These are phyloP conservation scores for Nematolebias whitei DNA, from an alignment of 2,113 vertebrate genomes.

Conservation along the genomic window DNA sequence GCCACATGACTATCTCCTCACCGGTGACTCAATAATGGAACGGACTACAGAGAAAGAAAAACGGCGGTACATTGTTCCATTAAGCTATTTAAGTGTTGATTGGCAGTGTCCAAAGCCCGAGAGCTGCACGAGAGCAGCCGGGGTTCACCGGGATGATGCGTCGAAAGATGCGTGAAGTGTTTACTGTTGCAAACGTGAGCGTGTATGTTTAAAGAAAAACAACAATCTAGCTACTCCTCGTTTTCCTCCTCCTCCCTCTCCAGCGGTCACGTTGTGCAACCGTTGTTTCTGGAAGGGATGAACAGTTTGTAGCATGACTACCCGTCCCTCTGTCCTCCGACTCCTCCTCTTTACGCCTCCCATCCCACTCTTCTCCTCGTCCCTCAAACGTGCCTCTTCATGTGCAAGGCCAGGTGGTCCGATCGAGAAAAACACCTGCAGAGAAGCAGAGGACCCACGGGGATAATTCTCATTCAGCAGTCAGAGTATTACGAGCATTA, in stretches of 20 bases:
- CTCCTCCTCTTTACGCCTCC: slow-evolving; percentile 27
- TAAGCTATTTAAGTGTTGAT: slow-evolving; percentile 58
- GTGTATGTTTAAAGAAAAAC: slow-evolving; percentile 71
- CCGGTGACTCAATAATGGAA: slow-evolving; percentile 34
- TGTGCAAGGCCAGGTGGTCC: slow-evolving; percentile 96
- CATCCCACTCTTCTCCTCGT: slow-evolving; percentile 5
- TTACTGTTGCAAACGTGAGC: slow-evolving; percentile 56
- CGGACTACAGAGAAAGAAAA: slow-evolving; percentile 57
- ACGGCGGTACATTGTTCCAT: slow-evolving; percentile 39
- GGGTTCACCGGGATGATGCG: slow-evolving; percentile 70
- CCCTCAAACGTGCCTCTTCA: slow-evolving; percentile 96
- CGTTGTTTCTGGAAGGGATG: slow-evolving; percentile 35
- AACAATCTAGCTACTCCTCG: slow-evolving; percentile 73
- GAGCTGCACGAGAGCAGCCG: slow-evolving; percentile 44
- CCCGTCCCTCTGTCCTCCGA: slow-evolving; percentile 44
- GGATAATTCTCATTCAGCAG: background rate
- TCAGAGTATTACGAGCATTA: background rate
- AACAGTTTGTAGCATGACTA: slow-evolving; percentile 49
- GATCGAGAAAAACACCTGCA: slow-evolving; percentile 96
- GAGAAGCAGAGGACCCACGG: slow-evolving; percentile 5
- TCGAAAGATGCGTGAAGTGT: slow-evolving; percentile 56
- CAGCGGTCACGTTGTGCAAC: background rate
- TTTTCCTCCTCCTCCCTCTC: slow-evolving; percentile 28
- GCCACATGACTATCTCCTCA: slow-evolving; percentile 35
- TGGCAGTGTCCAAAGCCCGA: slow-evolving; percentile 80